Base-by-base conservation (phyloP, 2,888 invertebrate genomes). In the Globia sparganii region DNA sequence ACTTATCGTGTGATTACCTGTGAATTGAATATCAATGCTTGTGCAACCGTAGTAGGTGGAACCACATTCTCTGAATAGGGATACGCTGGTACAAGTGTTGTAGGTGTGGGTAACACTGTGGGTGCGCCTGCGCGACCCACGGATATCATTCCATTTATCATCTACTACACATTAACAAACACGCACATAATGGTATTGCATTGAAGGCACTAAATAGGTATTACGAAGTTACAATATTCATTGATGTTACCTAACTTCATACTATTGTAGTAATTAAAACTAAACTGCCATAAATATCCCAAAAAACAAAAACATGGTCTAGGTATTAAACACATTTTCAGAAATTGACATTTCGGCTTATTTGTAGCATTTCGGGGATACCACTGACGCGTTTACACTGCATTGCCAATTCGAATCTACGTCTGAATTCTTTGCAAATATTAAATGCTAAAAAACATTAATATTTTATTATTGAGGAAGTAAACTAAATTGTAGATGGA, bases 11-110 rank as follows among this genome's bases (percentile, higher is more conserved):
- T 75, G 88, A 90, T 92, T 91, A 90, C 89, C 88, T 86, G 89
- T 89, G 86, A 91, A 92, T 92, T 91, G 90, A 92, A 92, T 91
- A 91, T 89, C 86, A 90, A 91, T 91, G 88, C 90, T 93, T 92
- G 90, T 91, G 93, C 91, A 94, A 94, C 89, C 80, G 70, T 80
- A 85, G 94, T 94, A 92, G 94, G 94, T 91, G 92, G 92, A 88
- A 91, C 90, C 89, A 91, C 93, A 94, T 94, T 94, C 92, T 91
- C 91, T 91, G 91, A 91, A 91, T 90, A 90, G 91, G 91, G 88
- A 90, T 91, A 92, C 89, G 90, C 84, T 88, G 86, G 87, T 83
- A 86, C 80, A 78, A 72, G 86, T 83, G 85, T 78, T 82, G 86
- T 91, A 88, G 91, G 92, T 92, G 93, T 93, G 90, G 90, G 89